Evolutionary conservation across 1,140 invertebrate species (phyloP), one percentile per base, ranked within the genome.

Genomic region (Drosophila sucinea): DNA sequence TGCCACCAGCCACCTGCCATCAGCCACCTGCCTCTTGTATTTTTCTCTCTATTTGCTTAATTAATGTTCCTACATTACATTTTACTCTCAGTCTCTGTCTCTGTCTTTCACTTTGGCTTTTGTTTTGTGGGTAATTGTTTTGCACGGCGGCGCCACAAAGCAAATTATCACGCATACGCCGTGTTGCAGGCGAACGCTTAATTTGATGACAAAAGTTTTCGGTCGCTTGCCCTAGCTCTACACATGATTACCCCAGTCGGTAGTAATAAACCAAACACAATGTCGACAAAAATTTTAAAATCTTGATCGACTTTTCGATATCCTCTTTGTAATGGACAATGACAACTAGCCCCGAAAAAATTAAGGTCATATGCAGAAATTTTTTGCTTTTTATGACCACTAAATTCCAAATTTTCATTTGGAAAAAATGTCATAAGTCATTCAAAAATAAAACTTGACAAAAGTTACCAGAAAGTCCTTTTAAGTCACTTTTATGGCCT

Each of bases 121-220:
- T 54, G 51, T 17, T 67, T 44, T 60, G 44, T 55, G 38, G 32
- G 29, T 51, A 80, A 81, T 55, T 67, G 72, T 67, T 80, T 60
- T 17, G 60, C 35, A 61, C 60, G 25, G n/a, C 30, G 51, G 44
- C 58, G 51, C 54, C 44, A 47, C 69, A 74, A 62, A 75, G 65
- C 17, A 79, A 83, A 72, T 70, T 70, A 79, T 79, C 65, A 62
- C 79, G 54, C 64, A 71, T 71, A 74, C 70, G 74, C 51, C 60
- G 35, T 27, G 63, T 57, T 63, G 62, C 69, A 63, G 40, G 47
- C 51, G 41, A 51, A 30, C 64, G 40, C 35, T 66, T 67, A 70
- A 70, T 68, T 84, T 81, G 70, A 85, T 73, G 69, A 65, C 57
- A 63, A 66, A 85, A 80, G 82, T 73, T 80, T 74, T 17, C 6